Conservation (phyloP, 2,113 vertebrate genomes). For the Brachypteracias leptosomus region DNA sequence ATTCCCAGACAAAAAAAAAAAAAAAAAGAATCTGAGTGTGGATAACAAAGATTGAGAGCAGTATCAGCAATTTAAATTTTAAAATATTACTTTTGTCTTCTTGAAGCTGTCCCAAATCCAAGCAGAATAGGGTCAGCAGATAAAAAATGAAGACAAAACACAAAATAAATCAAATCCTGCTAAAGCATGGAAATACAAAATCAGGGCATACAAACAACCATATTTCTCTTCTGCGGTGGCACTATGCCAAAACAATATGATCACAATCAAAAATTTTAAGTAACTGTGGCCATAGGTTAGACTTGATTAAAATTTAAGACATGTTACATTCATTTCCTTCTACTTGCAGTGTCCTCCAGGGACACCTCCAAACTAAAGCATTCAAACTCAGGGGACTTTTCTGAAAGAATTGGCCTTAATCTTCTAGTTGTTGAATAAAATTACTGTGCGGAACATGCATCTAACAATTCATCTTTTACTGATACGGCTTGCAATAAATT, state of each 20-base stretch:
- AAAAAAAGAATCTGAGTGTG: not conserved
- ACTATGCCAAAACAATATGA: not conserved
- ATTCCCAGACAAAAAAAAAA: not conserved
- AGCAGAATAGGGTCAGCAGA: not conserved
- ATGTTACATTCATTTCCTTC: not conserved
- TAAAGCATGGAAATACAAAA: not conserved
- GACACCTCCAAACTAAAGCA: not conserved
- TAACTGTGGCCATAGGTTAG: not conserved
- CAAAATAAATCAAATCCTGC: not conserved
- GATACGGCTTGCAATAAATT: not conserved
- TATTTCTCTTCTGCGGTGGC: not conserved
- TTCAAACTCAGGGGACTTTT: not conserved
- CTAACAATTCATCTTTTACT: constrained; percentile 33
- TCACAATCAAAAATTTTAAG: not conserved
- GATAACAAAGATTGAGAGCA: not conserved
- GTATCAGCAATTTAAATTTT: not conserved
- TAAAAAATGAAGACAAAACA: not conserved
- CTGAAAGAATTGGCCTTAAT: constrained; percentile 36
- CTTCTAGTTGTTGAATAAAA: constrained; percentile 31
- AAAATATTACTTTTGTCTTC: constrained; percentile 31
- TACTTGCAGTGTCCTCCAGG: not conserved
- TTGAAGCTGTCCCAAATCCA: not conserved
- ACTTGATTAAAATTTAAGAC: not conserved
- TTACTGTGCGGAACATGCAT: constrained; percentile 2
- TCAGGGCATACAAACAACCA: not conserved